Evolutionary conservation across 2,888 invertebrate genomes (phyloP), one percentile per base, ranked within the genome.

Genomic region (Eupithecia dodoneata): DNA sequence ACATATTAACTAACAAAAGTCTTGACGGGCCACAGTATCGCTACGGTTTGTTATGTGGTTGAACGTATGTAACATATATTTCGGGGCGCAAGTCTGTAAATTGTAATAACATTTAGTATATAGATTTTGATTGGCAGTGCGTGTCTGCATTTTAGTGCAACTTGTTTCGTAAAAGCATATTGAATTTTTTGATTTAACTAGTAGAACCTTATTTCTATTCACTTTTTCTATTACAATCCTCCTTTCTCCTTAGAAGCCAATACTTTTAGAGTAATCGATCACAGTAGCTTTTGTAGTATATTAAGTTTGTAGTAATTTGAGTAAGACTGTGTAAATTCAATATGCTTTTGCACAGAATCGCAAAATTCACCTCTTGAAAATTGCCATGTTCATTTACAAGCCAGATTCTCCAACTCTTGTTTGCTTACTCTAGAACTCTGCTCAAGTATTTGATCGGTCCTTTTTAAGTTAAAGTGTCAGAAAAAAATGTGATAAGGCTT

Each of bases 141-240:
- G 95, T 95, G 95, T 95, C 95, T 95, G 95, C 95, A 95, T 95
- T 93, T 95, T 95, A 95, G 95, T 95, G 95, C 95, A 95, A 95
- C 89, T 94, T 92, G 92, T 90, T 88, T 87, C 87, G 83, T 85
- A 79, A 87, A 94, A 94, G 95, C 95, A 94, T 95, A 95, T 95
- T 94, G 94, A 94, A 92, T 85, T 94, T 91, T 92, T 6, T 69
- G 65, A 42, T 42, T 42, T 12, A 30, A 63, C 12, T 63, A 63
- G 63, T 63, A 69, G 44, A n/a, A 45, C n/a, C 10, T 69, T n/a
- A n/a, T 69, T 69, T 69, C 4, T 18, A 18, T 44, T 18, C 45
- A 45, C 10, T 42, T 79, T 81, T 76, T 79, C 73, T 83, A 73
- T 83, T 66, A 7, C 15, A 42, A 78, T 79, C 74, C 81, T 75